These are phyloP conservation scores for Dolichoris vasculosae DNA, from an alignment of 1,140 invertebrate species.

Conservation along the genomic window DNA sequence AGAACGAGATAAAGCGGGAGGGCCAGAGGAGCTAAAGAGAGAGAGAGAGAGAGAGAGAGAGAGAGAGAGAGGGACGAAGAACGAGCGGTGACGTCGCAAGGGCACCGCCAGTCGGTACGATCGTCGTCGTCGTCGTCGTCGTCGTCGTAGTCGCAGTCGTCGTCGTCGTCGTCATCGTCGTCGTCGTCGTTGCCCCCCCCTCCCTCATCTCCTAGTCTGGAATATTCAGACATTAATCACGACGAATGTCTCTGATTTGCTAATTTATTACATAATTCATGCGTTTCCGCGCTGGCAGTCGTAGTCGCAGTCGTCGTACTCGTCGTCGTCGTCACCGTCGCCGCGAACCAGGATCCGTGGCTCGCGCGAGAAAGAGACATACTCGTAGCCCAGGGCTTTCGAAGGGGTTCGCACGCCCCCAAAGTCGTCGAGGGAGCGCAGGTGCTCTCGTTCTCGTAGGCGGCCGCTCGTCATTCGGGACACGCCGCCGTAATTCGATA, in stretches of 20 bases:
- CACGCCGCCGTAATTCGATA: conserved; percentile 71
- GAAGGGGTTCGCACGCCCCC: too few relatives aligned
- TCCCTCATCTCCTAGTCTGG: neutral
- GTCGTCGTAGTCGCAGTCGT: neutral
- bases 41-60: conserved; percentile 32
- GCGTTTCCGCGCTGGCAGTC: conserved; percentile 37
- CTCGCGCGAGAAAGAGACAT: too few relatives aligned
- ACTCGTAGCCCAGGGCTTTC: too few relatives aligned
- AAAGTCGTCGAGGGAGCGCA: too few relatives aligned
- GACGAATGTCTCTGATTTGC: conserved; percentile 55
- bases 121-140: neutral
- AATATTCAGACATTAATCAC: conserved; percentile 58
- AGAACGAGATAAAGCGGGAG: conserved; percentile 18
- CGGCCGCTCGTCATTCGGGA: conserved; percentile 66
- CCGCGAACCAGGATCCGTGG: neutral
- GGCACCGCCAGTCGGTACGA: neutral
- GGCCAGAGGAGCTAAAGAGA: neutral
- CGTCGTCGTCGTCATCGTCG: neutral
- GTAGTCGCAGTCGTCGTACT: neutral
- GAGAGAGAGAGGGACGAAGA: conserved; percentile 22
- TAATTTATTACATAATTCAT: conserved; percentile 66
- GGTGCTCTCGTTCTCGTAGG: neutral
- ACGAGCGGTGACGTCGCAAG: neutral
- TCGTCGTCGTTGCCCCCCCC: too few relatives aligned
- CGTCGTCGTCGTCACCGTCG: neutral